A percentile compares a stretch with the other conserved stretches of the same genome.
phyloP scores from a whole-genome alignment of 2,888 invertebrate species.

The Watsonalla cultraria region DNA sequence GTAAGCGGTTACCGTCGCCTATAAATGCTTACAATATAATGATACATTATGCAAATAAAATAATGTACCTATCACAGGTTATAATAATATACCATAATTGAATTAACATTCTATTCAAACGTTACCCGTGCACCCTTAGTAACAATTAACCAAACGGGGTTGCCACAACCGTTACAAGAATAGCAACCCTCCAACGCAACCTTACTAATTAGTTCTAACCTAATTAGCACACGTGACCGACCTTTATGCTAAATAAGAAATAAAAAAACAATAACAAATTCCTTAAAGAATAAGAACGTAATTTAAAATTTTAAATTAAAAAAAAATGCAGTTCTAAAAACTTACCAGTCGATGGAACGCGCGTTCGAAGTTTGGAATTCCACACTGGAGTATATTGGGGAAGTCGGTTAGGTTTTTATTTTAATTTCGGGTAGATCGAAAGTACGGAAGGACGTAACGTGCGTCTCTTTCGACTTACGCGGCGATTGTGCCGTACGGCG shows the following conservation, averaged over 20 bases:
- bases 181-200: constrained; percentile 18
- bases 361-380: constrained; percentile 35
- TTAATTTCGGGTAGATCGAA: constrained; percentile 9
- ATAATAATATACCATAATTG: not conserved
- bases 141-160: not conserved
- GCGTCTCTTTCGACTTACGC: constrained; percentile 36
- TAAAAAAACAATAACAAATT: not conserved
- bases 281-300: not conserved
- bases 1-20: too few species aligned
- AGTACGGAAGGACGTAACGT: constrained; percentile 29
- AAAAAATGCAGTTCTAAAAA: not conserved
- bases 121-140: not conserved
- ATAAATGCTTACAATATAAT: too few species aligned
- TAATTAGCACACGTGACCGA: constrained; percentile 47
- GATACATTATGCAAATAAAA: too few species aligned
- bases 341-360: constrained; percentile 2
- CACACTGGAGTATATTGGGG: not conserved
- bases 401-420: not conserved
- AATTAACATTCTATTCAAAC: not conserved
- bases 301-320: not conserved
- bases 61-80: not conserved
- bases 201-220: constrained; percentile 66
- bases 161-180: constrained; percentile 17
- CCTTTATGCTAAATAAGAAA: constrained; percentile 23
- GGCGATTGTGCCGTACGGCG: constrained; percentile 42